phyloP scores from a whole-genome alignment of 1,140 invertebrate genomes.

The Maconellicoccus hirsutus region DNA sequence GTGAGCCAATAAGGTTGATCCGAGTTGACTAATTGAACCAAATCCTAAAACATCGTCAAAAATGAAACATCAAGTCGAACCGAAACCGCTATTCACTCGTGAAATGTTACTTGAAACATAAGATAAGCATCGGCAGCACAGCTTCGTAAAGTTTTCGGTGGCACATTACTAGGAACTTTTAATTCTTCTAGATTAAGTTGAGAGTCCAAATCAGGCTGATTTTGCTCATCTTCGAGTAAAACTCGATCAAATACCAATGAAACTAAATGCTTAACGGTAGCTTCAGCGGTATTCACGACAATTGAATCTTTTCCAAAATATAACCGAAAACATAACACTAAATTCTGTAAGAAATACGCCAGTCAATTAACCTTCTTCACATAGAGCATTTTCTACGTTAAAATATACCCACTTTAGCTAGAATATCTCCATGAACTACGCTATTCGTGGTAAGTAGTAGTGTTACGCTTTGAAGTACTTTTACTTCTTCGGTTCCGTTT shows the following conservation, averaged over 20 bases:
- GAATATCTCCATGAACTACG: constrained; percentile 80
- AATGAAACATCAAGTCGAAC: neutral
- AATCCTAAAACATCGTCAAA: constrained; percentile 48
- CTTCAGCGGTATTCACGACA: constrained; percentile 91
- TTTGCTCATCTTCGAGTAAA: constrained; percentile 53
- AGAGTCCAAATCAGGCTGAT: constrained; percentile 27
- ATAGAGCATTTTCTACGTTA: too few species aligned
- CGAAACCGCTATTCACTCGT: too few species aligned
- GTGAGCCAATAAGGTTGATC: constrained; percentile 90
- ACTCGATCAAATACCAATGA: constrained; percentile 92
- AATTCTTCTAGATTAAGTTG: constrained; percentile 64
- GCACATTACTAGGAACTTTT: constrained; percentile 58
- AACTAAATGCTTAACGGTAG: constrained; percentile 92
- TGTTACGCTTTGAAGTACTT: constrained; percentile 91
- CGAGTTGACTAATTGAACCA: constrained; percentile 91
- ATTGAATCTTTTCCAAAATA: constrained; percentile 88
- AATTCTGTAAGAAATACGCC: constrained; percentile 49
- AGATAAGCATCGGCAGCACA: constrained; percentile 91
- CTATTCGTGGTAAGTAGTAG: constrained; percentile 86
- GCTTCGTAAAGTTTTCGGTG: constrained; percentile 68
- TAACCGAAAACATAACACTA: constrained; percentile 90
- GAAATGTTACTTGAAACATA: constrained; percentile 66
- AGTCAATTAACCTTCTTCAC: too few species aligned
- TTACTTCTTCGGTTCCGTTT: constrained; percentile 83
- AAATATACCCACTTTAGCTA: constrained; percentile 61